Base-by-base conservation (phyloP, 2,113 vertebrate genomes). In the Phrynosoma platyrhinos region DNA sequence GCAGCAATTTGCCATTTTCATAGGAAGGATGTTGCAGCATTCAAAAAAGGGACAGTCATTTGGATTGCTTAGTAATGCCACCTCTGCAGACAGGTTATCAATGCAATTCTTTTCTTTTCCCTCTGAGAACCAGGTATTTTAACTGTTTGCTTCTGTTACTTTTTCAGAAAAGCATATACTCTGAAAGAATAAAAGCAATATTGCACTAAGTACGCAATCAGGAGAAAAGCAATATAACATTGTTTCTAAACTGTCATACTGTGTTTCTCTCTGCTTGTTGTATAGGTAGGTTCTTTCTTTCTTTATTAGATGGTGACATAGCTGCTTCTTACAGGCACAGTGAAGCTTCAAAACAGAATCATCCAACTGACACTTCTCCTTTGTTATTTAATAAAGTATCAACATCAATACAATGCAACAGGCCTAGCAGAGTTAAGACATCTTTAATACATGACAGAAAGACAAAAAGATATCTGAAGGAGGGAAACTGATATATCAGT, bases 381-480 rank as follows among this genome's bases (percentile, higher is more conserved):
- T 86, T 71, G 12, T 0, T 86, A 9, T 90, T 91, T 90, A 91
- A 93, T 93, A 91, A 88, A 55, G 21, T 90, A 64, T 82, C 84
- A 6, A 20, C 82, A 16, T 1, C 30, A 71, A 81, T 75, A 72
- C 27, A 82, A 77, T 85, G 55, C 12, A 88, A 83, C 20, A 40
- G 71, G 83, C 86, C 88, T 83, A 2, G 58, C 85, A 53, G 30
- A 68, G 83, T 87, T 84, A 91, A 87, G 42, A 25, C 68, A 23
- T 40, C 23, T 75, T 84, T 89, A 90, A 90, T 78, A 83, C 0
- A 21, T 40, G 9, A 20, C 79, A 36, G n/a, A n/a, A n/a, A n/a
- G 47, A 32, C 47, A 9, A 32, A 53, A 83, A 72, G 9, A 53
- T 52, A 71, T n/a, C 27, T 5, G 40, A 53, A 52, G 66, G 21